phyloP scores from a whole-genome alignment of 92 coral and sea anemone genomes.

The Porites evermanni region DNA sequence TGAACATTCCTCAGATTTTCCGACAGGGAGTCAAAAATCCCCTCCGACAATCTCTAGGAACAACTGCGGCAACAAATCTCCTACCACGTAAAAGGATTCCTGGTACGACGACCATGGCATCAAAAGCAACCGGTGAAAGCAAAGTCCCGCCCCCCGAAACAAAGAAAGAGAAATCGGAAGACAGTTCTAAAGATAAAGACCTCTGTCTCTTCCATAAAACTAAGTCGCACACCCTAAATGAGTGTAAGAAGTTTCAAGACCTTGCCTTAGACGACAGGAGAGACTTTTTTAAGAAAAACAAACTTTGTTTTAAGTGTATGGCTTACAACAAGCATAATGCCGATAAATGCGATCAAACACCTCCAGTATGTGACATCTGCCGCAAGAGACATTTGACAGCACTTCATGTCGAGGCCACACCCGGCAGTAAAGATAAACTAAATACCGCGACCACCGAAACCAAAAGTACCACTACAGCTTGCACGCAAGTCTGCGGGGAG shows the following conservation, averaged over 20 bases:
- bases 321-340: constrained; percentile 43
- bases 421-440: not conserved
- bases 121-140: no score
- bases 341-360: constrained; percentile 40
- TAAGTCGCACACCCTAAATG: constrained; percentile 51
- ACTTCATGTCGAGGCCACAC: constrained; percentile 38
- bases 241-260: constrained; percentile 67
- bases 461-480: constrained; percentile 44
- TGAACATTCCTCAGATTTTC: no score
- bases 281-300: constrained; percentile 54
- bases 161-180: constrained; percentile 33
- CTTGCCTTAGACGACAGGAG: constrained; percentile 37
- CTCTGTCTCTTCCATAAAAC: no score
- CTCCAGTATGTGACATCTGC: constrained; percentile 43
- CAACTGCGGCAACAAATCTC: no score
- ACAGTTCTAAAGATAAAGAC: not conserved
- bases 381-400: constrained; percentile 46
- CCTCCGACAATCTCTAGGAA: no score
- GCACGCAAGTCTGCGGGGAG: constrained; percentile 76
- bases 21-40: no score
- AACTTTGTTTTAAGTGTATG: constrained; percentile 64
- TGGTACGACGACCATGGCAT: no score
- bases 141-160: no score
- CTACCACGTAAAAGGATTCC: no score
- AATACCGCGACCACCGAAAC: not conserved